Conservation (phyloP, 1,140 invertebrate genomes). For the Meloidogyne hapla region DNA sequence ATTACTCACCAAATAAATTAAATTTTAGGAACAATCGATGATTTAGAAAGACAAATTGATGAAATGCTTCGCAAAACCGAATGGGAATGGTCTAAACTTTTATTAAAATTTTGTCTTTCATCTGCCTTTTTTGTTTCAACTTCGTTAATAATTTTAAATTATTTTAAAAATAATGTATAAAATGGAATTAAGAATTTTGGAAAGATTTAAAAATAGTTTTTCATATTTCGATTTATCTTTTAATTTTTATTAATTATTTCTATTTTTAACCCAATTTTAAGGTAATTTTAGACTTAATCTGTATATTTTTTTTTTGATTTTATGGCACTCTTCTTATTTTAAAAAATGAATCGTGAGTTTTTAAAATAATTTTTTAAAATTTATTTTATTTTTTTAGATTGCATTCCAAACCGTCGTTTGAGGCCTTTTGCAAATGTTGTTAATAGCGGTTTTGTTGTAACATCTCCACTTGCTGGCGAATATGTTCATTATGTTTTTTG, state of each 20-base stretch:
- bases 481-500: constrained; percentile 26
- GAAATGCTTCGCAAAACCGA: background rate
- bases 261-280: background rate
- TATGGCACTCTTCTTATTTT: background rate
- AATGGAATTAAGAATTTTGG: background rate
- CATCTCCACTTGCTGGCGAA: background rate
- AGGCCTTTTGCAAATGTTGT: background rate
- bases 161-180: background rate
- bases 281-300: background rate
- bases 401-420: constrained; percentile 30
- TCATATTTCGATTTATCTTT: too few species aligned
- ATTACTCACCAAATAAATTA: background rate
- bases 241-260: too few species aligned
- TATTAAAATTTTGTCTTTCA: background rate
- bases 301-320: background rate
- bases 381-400: constrained; percentile 24
- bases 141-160: constrained; percentile 9
- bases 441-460: constrained; percentile 21
- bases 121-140: constrained; percentile 7
- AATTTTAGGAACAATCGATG: background rate
- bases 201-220: background rate
- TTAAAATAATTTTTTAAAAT: background rate
- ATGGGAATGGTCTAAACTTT: constrained; percentile 2
- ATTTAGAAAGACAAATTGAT: background rate
- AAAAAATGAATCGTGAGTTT: constrained; percentile 12